A percentile compares a stretch with the other conserved stretches of the same genome.
phyloP scores from a whole-genome alignment of 2,797 vertebrate species.

The Crenichthys baileyi region DNA sequence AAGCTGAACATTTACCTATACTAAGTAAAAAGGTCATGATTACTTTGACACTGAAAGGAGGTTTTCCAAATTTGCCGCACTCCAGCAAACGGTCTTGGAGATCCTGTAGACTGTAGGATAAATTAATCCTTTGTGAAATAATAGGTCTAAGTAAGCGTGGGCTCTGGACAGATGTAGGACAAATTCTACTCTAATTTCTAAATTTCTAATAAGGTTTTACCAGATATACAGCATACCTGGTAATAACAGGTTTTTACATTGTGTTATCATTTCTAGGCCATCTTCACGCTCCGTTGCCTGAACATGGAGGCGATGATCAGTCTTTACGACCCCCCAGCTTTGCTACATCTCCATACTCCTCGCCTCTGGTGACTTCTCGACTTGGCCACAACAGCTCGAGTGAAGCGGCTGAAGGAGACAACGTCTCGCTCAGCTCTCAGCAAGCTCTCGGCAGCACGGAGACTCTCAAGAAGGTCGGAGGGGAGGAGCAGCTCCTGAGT shows the following conservation, averaged over 20 bases:
- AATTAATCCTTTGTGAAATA: not conserved
- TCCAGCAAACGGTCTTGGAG: not conserved
- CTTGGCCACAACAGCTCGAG: constrained; percentile 63
- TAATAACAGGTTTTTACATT: not conserved
- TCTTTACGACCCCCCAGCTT: constrained; percentile 81
- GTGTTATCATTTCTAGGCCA: constrained; percentile 52
- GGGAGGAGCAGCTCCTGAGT: constrained; percentile 86
- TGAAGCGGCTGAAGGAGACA: constrained; percentile 45
- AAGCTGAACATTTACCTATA: not conserved
- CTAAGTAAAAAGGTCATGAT: too few species aligned
- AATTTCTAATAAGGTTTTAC: not conserved
- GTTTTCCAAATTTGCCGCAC: not conserved
- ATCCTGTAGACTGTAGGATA: not conserved
- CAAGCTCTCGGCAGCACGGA: constrained; percentile 80
- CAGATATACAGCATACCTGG: not conserved
- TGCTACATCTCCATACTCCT: constrained; percentile 81
- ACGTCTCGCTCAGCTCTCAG: constrained; percentile 49
- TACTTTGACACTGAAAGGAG: not conserved
- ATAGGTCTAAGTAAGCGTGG: not conserved
- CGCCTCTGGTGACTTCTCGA: constrained; percentile 68
- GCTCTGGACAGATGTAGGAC: not conserved
- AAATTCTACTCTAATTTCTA: too few species aligned
- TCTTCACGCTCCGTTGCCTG: constrained; percentile 64
- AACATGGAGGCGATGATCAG: constrained; percentile 72
- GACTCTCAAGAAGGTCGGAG: constrained; percentile 76